Conservation (phyloP, 2,113 vertebrate species). For the Nothocercus nigrocapillus region DNA sequence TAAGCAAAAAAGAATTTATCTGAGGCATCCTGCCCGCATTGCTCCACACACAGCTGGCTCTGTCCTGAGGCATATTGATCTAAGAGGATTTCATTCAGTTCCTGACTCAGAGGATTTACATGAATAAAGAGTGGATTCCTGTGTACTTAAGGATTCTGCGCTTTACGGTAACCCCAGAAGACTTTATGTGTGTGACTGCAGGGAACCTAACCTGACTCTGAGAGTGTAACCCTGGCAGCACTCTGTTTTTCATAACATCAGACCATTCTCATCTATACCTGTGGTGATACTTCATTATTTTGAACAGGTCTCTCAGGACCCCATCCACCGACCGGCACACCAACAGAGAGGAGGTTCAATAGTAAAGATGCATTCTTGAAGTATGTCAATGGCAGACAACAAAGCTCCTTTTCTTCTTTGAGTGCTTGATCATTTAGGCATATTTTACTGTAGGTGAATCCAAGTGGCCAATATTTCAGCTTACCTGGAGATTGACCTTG, state of each 20-base stretch:
- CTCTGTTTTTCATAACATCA: background rate
- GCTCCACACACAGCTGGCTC: background rate
- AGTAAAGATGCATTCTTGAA: background rate
- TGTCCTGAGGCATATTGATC: background rate
- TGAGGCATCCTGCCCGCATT: background rate
- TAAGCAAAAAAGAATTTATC: background rate
- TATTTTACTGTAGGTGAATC: background rate
- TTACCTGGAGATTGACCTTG: background rate
- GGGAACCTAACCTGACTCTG: background rate
- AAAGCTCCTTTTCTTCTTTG: background rate
- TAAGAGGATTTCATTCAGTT: background rate
- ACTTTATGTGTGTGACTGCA: background rate
- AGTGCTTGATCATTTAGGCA: no score
- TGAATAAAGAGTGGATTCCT: background rate
- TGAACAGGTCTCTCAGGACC: background rate
- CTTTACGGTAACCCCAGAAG: background rate
- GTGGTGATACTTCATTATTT: background rate
- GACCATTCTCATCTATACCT: background rate
- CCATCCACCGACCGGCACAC: background rate
- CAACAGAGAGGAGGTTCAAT: background rate
- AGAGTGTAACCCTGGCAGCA: background rate
- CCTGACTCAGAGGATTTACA: background rate
- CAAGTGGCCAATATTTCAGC: background rate
- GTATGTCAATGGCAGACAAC: background rate
- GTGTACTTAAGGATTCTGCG: background rate